phyloP scores from a whole-genome alignment of 2,888 invertebrate genomes.

The Tetheella fluctuosa region DNA sequence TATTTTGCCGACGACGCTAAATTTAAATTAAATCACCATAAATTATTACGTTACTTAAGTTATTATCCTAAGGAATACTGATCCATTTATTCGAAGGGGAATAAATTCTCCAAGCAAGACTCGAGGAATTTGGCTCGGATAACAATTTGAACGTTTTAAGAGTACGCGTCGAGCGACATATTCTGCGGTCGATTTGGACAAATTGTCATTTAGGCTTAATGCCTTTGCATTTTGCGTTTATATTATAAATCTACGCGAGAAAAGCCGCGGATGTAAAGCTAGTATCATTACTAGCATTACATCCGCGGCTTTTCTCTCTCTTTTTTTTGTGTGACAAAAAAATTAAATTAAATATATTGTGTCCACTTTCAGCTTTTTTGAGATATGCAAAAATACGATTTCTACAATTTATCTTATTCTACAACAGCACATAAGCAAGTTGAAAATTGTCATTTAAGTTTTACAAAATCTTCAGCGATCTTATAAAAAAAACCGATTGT shows the following conservation, averaged over 20 bases:
- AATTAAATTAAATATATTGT: too few species aligned
- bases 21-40: conserved; percentile 14
- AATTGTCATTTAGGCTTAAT: conserved; percentile 24
- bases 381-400: too few species aligned
- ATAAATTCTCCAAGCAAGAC: conserved; percentile 27
- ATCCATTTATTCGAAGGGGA: conserved; percentile 25
- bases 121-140: conserved; percentile 25
- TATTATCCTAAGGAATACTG: conserved; percentile 22
- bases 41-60: conserved; percentile 23
- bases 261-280: too few species aligned
- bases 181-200: conserved; percentile 16
- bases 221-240: conserved; percentile 14
- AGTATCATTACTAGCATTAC: too few species aligned
- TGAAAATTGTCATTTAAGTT: too few species aligned
- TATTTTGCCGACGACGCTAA: neutral
- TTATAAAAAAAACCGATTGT: neutral
- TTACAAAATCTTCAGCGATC: neutral
- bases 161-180: conserved; percentile 16
- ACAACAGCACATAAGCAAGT: too few species aligned
- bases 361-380: too few species aligned
- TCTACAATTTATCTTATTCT: too few species aligned
- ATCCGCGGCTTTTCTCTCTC: too few species aligned
- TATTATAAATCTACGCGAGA: too few species aligned
- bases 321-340: too few species aligned
- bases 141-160: conserved; percentile 28